phyloP scores from a whole-genome alignment of 2,797 vertebrate species.

The Rhinoraja longicauda region DNA sequence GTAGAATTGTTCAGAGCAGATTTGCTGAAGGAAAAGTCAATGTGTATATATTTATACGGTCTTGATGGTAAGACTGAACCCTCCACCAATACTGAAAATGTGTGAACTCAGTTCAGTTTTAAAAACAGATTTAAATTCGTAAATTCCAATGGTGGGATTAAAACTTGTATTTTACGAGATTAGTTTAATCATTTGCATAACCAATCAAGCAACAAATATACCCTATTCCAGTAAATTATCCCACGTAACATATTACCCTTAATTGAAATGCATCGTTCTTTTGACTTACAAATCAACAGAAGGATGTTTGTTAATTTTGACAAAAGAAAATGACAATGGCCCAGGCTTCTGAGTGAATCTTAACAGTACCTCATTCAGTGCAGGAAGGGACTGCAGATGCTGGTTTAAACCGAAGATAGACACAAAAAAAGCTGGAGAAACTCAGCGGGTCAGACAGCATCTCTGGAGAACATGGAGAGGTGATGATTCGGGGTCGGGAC shows the following conservation, averaged over 20 bases:
- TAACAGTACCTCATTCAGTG: not conserved
- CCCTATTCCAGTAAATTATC: too few species aligned
- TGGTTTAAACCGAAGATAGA: too few species aligned
- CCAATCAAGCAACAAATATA: not conserved
- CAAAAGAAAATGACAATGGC: not conserved
- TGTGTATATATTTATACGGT: too few species aligned
- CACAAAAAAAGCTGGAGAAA: too few species aligned
- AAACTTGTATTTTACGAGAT: not conserved
- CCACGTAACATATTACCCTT: not conserved
- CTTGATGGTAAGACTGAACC: too few species aligned
- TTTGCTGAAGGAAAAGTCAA: too few species aligned
- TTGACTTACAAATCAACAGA: not conserved
- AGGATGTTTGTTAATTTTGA: not conserved
- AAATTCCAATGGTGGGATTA: not conserved
- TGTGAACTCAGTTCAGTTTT: not conserved
- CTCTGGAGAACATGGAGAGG: too few species aligned
- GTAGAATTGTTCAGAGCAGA: too few species aligned
- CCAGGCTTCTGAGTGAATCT: not conserved
- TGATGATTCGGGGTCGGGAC: too few species aligned
- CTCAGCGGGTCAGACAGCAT: too few species aligned
- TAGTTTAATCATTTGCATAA: not conserved
- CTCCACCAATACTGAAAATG: too few species aligned
- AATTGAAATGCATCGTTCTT: not conserved
- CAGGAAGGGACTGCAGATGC: too few species aligned
- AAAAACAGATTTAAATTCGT: not conserved